Base-by-base conservation (phyloP, 2,888 invertebrate genomes). In the Melieria crassipennis region DNA sequence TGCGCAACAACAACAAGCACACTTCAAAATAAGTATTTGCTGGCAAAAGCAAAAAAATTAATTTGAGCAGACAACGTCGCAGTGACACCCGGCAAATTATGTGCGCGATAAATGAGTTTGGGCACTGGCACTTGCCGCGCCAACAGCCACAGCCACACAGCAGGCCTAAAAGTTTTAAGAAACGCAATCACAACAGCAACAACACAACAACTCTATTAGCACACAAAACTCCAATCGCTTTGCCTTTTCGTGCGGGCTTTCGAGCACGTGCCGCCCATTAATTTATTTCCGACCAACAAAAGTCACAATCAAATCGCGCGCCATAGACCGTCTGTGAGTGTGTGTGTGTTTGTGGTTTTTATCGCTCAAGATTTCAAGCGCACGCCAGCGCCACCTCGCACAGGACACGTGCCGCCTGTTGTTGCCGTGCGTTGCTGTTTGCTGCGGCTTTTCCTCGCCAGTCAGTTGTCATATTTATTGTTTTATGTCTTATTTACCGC, bases 231-330 rank as follows among this genome's bases (percentile, higher is more conserved):
- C 43, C 50, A 7, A 7, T 48, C 46, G 57, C 57, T n/a, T n/a
- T n/a, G n/a, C n/a, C n/a, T n/a, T n/a, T n/a, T n/a, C n/a, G n/a
- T n/a, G n/a, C n/a, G n/a, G n/a, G n/a, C n/a, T 13, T 58, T 58
- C 58, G 66, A 73, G 66, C 85, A 84, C 84, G 84, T 84, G 84
- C 77, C 78, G 79, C 76, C 83, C 85, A 84, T 85, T 84, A 84
- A 84, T 85, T 85, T 85, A 85, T 77, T 76, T 76, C 70, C 64
- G 60, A 57, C 63, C 62, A 69, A 65, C 70, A 64, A 70, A 70
- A 64, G 57, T 58, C 42, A 48, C 57, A 66, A 66, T 66, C 66
- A 67, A 67, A 67, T 1, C 67, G 52, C 60, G 42, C 16, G 16
- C 16, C 16, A 16, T 16, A 16, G 16, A 16, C 16, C 16, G 16